phyloP scores from a whole-genome alignment of 2,113 vertebrate species.

The Toxotes chatareus region DNA sequence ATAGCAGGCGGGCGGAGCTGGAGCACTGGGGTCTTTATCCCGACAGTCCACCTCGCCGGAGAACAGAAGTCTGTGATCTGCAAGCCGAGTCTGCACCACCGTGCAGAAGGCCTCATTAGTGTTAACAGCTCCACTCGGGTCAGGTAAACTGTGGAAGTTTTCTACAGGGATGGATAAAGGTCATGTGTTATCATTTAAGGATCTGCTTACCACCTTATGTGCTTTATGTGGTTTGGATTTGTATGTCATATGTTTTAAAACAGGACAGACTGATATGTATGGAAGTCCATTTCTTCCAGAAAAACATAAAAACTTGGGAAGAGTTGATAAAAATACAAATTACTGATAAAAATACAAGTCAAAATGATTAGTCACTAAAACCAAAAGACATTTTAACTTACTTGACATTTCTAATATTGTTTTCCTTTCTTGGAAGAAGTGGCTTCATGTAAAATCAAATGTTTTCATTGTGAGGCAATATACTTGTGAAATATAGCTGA shows the following conservation, averaged over 20 bases:
- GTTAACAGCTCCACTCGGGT: conserved; percentile 88
- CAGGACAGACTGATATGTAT: not conserved
- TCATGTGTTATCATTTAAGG: not conserved
- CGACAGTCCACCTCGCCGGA: conserved; percentile 92
- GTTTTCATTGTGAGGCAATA: too few species aligned
- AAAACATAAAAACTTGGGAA: too few species aligned
- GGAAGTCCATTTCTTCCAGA: not conserved
- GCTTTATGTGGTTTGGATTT: not conserved
- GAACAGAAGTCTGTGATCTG: conserved; percentile 88
- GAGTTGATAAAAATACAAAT: too few species aligned
- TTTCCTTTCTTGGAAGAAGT: not conserved
- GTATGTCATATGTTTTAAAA: not conserved
- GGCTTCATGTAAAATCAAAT: not conserved
- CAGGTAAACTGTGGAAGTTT: conserved; percentile 79
- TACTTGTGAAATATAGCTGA: too few species aligned
- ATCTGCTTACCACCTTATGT: not conserved
- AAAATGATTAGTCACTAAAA: too few species aligned
- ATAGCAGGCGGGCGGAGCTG: conserved; percentile 87
- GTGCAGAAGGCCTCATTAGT: conserved; percentile 94
- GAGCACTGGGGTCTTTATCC: conserved; percentile 78
- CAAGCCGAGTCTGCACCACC: conserved; percentile 89
- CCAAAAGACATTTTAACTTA: too few species aligned
- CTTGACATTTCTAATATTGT: not conserved
- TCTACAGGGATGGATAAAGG: conserved; percentile 77
- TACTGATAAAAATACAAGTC: too few species aligned